Evolutionary conservation across 37 sponge, comb jelly and placozoan species (phyloP).

Genomic region (Agelas oroides): DNA sequence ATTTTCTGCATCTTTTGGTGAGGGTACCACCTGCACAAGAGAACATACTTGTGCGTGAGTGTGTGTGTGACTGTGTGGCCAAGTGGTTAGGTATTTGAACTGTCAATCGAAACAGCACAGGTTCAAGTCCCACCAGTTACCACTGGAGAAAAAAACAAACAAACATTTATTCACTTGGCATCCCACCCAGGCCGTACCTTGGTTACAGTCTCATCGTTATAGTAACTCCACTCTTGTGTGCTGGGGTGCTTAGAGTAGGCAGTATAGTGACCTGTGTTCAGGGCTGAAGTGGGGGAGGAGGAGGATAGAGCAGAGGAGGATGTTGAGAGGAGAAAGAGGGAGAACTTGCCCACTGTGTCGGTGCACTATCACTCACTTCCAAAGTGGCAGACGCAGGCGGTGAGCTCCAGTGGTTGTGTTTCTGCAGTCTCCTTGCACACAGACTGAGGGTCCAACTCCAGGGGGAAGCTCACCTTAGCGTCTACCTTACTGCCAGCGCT

Average conservation of each 20-base stretch:
- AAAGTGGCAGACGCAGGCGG: constrained; percentile 75
- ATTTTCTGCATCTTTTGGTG: constrained; percentile 40
- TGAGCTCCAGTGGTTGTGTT: constrained; percentile 23
- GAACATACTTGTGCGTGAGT: no score
- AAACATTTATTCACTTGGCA: background rate
- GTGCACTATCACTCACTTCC: constrained; percentile 75
- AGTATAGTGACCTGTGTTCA: constrained; percentile 77
- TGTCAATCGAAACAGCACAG: background rate
- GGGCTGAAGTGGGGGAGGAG: constrained; percentile 21
- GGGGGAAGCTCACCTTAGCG: constrained; percentile 55
- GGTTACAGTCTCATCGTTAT: constrained; percentile 70
- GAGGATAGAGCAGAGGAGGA: background rate
- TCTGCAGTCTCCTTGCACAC: background rate
- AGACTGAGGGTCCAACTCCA: constrained; percentile 21
- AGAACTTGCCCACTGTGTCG: background rate
- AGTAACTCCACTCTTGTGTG: constrained; percentile 65
- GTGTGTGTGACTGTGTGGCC: no score
- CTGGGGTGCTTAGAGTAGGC: constrained; percentile 53
- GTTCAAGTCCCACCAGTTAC: background rate
- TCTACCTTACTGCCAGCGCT: constrained; percentile 74
- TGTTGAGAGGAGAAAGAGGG: background rate
- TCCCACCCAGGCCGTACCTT: constrained; percentile 33
- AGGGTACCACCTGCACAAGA: constrained; percentile 31
- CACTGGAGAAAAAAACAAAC: no score
- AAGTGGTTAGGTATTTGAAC: no score